Percentiles rank a stretch among this genome's conserved stretches.
Conservation (phyloP, 2,888 invertebrate species). For the Acleris holmiana region DNA sequence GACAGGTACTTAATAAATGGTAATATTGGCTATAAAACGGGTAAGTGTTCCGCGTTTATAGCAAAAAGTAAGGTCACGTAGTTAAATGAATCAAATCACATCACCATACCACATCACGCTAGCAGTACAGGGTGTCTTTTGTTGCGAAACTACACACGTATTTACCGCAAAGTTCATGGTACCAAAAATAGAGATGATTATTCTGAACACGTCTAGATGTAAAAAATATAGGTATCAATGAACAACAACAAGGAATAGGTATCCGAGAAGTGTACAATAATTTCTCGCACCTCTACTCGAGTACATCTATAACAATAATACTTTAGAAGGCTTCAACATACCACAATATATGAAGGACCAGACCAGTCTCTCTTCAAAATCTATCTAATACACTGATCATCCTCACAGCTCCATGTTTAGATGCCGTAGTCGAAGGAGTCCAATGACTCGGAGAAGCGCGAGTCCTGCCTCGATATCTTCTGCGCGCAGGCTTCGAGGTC, state of each 20-base stretch:
- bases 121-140: constrained; percentile 42
- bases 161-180: constrained; percentile 63
- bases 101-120: constrained; percentile 4
- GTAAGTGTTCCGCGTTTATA: background rate
- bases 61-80: background rate
- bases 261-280: constrained; percentile 81
- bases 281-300: constrained; percentile 80
- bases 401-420: constrained; percentile 83
- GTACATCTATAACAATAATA: constrained; percentile 84
- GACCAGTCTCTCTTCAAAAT: constrained; percentile 70
- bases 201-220: constrained; percentile 81
- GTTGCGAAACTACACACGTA: constrained; percentile 53
- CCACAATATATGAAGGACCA: constrained; percentile 74
- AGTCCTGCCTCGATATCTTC: constrained; percentile 94
- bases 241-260: constrained; percentile 83
- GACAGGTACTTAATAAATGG: too few species aligned
- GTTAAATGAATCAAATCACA: background rate
- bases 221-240: constrained; percentile 83
- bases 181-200: constrained; percentile 82
- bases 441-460: constrained; percentile 92
- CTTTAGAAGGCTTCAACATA: constrained; percentile 81
- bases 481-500: constrained; percentile 94
- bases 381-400: constrained; percentile 82
- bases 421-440: constrained; percentile 91
- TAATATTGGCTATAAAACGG: too few species aligned